Base-by-base conservation (phyloP, 2,113 vertebrate species). In the Eptatretus burgeri region DNA sequence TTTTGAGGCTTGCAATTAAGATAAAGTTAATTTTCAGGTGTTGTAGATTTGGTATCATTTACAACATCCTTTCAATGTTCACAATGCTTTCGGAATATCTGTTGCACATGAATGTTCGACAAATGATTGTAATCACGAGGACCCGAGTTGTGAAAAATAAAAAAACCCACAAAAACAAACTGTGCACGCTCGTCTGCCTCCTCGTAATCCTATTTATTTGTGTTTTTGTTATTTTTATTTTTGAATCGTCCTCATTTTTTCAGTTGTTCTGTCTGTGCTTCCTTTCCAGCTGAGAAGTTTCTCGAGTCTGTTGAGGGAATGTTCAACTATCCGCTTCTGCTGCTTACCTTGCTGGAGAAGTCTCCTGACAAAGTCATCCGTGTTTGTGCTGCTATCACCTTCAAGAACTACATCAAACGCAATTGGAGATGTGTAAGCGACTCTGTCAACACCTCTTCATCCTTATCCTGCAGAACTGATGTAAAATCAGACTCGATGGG, bases 321-420 rank as follows among this genome's bases (percentile, higher is more conserved):
- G 74, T 87, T 85, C 72, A 98, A 98, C 74, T 98, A 98, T 14
- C 83, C 91, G 0, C 66, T 95, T 64, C 72, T 98, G 63, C 80
- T 98, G 5, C 76, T 98, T 68, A 93, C 87, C 0, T 72, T 93
- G 64, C 70, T 98, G 69, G 89, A 94, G 70, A 94, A 91, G 68
- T 93, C 86, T 50, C 89, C 89, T 69, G 87, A 94, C 69, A 84
- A 77, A 41, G 91, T 98, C 68, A 93, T 95, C 67, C 81, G 91
- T 69, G 91, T 98, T 19, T 98, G 91, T 72, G 79, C 91, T 18
- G 88, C 87, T 64, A 89, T 98, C 64, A 98, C 87, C 0, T 98
- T 98, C 75, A 98, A 98, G 75, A 98, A 98, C 67, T 98, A 93
- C 68, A 91, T 95, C 70, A 98, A 98, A 74, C 85, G 91, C 73